Conservation (phyloP, 1,140 invertebrate species). For the Drosophila jambulina region DNA sequence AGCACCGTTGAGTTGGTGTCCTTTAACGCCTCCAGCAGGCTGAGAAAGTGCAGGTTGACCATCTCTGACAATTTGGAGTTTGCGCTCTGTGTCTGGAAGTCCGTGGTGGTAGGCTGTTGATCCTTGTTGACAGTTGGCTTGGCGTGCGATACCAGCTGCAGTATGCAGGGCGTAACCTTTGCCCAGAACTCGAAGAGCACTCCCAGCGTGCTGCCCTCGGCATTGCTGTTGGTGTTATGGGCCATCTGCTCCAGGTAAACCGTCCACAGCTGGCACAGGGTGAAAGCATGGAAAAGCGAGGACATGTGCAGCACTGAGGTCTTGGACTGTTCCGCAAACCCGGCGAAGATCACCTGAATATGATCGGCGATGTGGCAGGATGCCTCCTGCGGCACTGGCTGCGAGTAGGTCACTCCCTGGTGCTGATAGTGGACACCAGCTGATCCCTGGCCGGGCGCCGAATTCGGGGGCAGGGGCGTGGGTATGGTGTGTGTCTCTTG, state of each 20-base stretch:
- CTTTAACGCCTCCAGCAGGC: constrained; percentile 96
- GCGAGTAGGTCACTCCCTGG: constrained; percentile 87
- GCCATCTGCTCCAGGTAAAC: constrained; percentile 98
- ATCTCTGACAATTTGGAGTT: constrained; percentile 94
- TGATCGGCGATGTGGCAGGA: constrained; percentile 98
- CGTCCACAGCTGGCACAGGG: constrained; percentile 97
- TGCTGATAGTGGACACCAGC: constrained; percentile 78
- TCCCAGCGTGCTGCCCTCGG: constrained; percentile 91
- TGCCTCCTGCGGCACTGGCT: constrained; percentile 97
- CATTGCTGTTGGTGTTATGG: constrained; percentile 87
- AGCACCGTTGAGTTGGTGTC: constrained; percentile 98
- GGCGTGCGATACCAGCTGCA: constrained; percentile 96
- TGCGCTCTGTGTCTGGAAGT: constrained; percentile 72
- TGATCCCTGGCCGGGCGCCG: constrained; percentile 37
- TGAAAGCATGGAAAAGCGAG: constrained; percentile 93
- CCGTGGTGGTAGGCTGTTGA: constrained; percentile 36
- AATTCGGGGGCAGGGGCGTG: constrained; percentile 41
- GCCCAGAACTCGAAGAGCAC: constrained; percentile 99
- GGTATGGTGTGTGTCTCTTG: constrained; percentile 69
- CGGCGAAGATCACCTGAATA: constrained; percentile 97
- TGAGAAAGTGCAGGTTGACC: constrained; percentile 98
- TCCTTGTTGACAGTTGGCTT: constrained; percentile 88
- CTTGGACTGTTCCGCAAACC: constrained; percentile 98
- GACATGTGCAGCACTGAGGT: constrained; percentile 96
- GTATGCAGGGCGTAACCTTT: constrained; percentile 97